These are phyloP conservation scores for Dallia pectoralis DNA, from an alignment of 2,797 vertebrate species.

Conservation along the genomic window DNA sequence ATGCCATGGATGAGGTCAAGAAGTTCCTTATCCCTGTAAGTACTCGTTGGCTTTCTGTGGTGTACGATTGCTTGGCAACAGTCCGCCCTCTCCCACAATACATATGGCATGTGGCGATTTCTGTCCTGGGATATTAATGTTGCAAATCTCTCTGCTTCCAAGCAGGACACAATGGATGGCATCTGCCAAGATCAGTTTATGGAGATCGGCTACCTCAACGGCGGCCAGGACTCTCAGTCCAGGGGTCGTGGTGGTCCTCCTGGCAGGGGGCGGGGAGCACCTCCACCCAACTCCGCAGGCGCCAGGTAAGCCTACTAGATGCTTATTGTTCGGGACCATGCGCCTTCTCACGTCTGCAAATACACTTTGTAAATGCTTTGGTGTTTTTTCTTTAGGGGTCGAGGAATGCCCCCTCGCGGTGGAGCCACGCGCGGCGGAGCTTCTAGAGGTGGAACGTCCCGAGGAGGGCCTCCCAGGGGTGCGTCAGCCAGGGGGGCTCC, in stretches of 20 bases:
- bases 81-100: not conserved
- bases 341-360: not conserved
- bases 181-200: slow-evolving; percentile 84
- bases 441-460: slow-evolving; percentile 84
- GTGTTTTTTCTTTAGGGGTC: slow-evolving; percentile 71
- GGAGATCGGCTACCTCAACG: slow-evolving; percentile 93
- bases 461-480: slow-evolving; percentile 84
- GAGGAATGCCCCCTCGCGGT: slow-evolving; percentile 84
- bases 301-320: slow-evolving; percentile 73
- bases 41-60: slow-evolving; percentile 1
- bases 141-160: not conserved
- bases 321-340: not conserved
- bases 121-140: not conserved
- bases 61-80: not conserved
- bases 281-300: slow-evolving; percentile 83
- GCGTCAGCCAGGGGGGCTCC: slow-evolving; percentile 81
- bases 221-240: slow-evolving; percentile 82
- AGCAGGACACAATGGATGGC: slow-evolving; percentile 87
- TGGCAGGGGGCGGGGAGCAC: slow-evolving; percentile 87
- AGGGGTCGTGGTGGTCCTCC: slow-evolving; percentile 86
- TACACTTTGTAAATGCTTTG: not conserved
- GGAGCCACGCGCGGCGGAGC: slow-evolving; percentile 82
- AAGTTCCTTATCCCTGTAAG: slow-evolving; percentile 95
- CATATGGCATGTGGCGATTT: not conserved
- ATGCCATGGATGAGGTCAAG: slow-evolving; percentile 98